Evolutionary conservation across 1,140 invertebrate genomes (phyloP).

Genomic region (Cherax destructor): DNA sequence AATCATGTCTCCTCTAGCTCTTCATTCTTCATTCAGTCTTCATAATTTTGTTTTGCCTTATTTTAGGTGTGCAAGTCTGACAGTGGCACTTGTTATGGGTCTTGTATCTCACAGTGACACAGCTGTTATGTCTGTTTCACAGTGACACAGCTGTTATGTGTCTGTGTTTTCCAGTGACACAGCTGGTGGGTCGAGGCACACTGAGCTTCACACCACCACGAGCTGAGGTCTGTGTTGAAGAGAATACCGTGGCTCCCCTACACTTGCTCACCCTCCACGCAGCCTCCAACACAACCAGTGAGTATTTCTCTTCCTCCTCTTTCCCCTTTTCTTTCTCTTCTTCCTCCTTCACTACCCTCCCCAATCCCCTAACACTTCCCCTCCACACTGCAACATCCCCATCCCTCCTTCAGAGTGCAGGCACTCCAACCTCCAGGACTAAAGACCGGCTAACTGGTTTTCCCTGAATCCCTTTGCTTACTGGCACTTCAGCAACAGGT

Average conservation of each 20-base stretch:
- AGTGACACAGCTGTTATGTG: background rate
- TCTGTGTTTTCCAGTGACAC: conserved; percentile 31
- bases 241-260: conserved; percentile 32
- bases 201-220: conserved; percentile 27
- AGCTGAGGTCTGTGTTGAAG: conserved; percentile 48
- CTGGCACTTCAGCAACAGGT: too few relatives aligned
- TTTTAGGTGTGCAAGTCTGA: background rate
- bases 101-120: too few relatives aligned
- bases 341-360: too few relatives aligned
- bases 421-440: too few relatives aligned
- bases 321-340: background rate
- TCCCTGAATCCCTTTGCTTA: too few relatives aligned
- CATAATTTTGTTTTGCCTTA: background rate
- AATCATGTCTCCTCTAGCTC: too few relatives aligned
- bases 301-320: background rate
- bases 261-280: conserved; percentile 38
- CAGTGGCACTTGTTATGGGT: background rate
- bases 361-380: too few relatives aligned
- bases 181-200: conserved; percentile 22
- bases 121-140: too few relatives aligned
- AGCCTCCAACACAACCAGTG: conserved; percentile 31
- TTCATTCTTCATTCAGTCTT: too few relatives aligned
- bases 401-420: too few relatives aligned
- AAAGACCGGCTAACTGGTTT: too few relatives aligned
- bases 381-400: too few relatives aligned